Evolutionary conservation across 2,797 vertebrate genomes (phyloP), one percentile per base, ranked within the genome.

Genomic region (Poliocrania exsul): DNA sequence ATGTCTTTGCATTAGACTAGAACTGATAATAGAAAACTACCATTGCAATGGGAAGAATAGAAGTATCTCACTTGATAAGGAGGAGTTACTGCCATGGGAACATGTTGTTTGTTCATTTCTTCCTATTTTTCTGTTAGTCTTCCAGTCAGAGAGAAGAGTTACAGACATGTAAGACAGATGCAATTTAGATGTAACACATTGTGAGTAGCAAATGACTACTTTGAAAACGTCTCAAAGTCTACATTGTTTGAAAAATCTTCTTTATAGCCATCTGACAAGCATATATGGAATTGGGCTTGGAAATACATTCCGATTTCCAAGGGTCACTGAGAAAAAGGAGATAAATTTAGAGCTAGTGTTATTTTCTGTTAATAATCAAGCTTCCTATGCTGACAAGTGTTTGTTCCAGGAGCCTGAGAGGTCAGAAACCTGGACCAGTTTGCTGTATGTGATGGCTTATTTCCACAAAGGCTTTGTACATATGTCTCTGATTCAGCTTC

Each of bases 171-270:
- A 49, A 88, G 73, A 90, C 60, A 47, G 54, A 77, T 67, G 65
- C 61, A 74, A 25, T 26, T 62, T 57, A 0, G 0, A 13, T 72
- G 31, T 21, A 72, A 72, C 77, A 86, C 38, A 37, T 25, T 84
- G 38, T 67, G 53, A 80, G 73, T 66, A 86, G 54, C 66, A 93
- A 95, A 84, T 40, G 37, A 92, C 33, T 93, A 26, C 60, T 88
- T 82, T 53, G 60, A 85, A 81, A 88, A 90, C 37, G 24, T 77
- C 51, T 92, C 56, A 57, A 50, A 49, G 49, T 62, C 62, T 64
- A 9, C 44, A n/a, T 4, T 46, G 33, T 46, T 44, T 86, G 78
- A 90, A 93, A 81, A 84, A 77, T 44, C 37, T 77, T 88, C 28
- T 37, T 71, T 80, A 35, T 13, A 90, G n/a, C 56, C 26, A 77